Evolutionary conservation across 1,140 invertebrate species (phyloP), one percentile per base, ranked within the genome.

Genomic region (Drosophila obscura): DNA sequence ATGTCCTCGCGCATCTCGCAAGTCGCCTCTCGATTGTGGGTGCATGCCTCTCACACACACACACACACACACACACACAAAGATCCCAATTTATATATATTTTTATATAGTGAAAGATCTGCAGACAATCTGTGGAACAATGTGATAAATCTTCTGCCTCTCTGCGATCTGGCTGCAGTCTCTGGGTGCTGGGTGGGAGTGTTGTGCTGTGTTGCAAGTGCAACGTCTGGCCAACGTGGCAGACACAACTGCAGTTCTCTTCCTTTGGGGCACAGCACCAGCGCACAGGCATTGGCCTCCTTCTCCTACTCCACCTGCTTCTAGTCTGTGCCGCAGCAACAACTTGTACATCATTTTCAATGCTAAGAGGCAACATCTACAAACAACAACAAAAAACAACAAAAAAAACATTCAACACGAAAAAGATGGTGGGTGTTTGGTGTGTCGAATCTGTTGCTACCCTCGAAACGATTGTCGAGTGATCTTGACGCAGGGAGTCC

Each of bases 51-150:
- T 46, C 50, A 66, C 75, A 64, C 57, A 43, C 55, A 48, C 19
- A 9, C 16, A 59, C 43, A 58, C 26, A 15, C 19, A 31, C 8
- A 9, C 2, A 22, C 22, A 24, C 22, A 22, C 22, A 22, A 1
- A 24, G 3, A 24, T 56, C 19, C 53, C 24, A 41, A 24, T 41
- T n/a, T n/a, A 45, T 56, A 31, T 52, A 44, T 63, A 50, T 39
- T 41, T 61, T 39, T 64, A 71, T 76, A 75, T 74, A 80, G 64
- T 28, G 26, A 73, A 69, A 78, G 72, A 88, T 88, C 83, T 88
- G 83, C 79, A 88, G 83, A 88, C 83, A 88, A 88, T 88, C 83
- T 88, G 83, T 88, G 83, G 83, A 88, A 88, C 83, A 88, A 88
- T 88, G 83, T 88, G 83, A 88, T 88, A 88, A 88, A 88, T 88